Evolutionary conservation across 2,113 vertebrate species (phyloP).

Genomic region (Jaculus jaculus): DNA sequence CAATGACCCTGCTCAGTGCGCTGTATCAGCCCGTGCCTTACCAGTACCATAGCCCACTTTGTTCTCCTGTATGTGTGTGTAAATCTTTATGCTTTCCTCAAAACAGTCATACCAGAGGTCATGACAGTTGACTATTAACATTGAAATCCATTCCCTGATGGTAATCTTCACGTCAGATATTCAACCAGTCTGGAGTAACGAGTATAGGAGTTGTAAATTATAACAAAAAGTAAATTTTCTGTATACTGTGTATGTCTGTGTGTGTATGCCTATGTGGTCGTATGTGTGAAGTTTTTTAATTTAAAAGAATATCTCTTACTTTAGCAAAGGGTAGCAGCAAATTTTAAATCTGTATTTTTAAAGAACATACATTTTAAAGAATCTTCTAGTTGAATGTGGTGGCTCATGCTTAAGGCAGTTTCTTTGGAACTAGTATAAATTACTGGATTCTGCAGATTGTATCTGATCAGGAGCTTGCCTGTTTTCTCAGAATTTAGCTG

Average conservation of each 20-base stretch:
- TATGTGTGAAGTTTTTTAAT: background rate
- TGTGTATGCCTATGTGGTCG: no score
- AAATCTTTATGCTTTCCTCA: background rate
- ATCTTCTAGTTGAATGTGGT: background rate
- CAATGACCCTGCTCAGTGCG: background rate
- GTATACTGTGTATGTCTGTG: background rate
- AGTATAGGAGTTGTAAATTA: background rate
- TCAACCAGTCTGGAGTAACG: background rate
- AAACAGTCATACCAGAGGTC: background rate
- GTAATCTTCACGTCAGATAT: background rate
- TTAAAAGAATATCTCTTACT: background rate
- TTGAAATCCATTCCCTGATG: background rate
- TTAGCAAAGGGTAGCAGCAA: conserved; percentile 5
- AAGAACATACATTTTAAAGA: background rate
- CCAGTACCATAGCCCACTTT: background rate
- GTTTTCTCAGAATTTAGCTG: background rate
- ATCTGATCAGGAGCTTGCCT: background rate
- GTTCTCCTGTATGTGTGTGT: background rate
- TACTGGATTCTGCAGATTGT: background rate
- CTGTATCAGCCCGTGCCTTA: background rate
- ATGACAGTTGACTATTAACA: background rate
- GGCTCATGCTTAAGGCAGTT: background rate
- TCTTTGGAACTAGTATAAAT: background rate
- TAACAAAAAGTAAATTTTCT: conserved; percentile 25
- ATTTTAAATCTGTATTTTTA: conserved; percentile 30